Percentiles rank a stretch among this genome's conserved stretches.
Evolutionary conservation across 2,113 vertebrate genomes (phyloP).

Genomic region (Neogobius melanostomus): DNA sequence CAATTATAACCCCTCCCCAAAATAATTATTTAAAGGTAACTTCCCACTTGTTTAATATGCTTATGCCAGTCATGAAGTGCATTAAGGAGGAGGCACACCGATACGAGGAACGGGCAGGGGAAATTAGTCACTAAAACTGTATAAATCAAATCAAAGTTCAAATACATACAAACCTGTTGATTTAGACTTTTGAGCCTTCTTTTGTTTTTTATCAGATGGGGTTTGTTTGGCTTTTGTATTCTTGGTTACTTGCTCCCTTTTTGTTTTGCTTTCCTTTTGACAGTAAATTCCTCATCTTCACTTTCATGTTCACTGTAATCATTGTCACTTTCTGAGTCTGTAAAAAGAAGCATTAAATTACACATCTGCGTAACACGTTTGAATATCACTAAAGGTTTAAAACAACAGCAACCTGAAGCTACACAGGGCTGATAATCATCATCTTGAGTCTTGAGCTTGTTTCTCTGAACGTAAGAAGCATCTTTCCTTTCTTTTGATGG

Average conservation of each 20-base stretch:
- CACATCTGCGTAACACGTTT: neutral
- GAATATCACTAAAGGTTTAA: neutral
- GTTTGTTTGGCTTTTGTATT: conserved; percentile 26
- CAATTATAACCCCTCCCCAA: neutral
- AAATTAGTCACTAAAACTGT: too few species aligned
- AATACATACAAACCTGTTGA: conserved; percentile 43
- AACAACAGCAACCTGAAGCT: conserved; percentile 59
- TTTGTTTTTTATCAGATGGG: conserved; percentile 64
- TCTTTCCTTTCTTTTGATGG: conserved; percentile 52
- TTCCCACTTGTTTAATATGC: too few species aligned
- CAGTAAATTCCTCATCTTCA: conserved; percentile 77
- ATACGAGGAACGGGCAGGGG: too few species aligned
- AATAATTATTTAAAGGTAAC: neutral
- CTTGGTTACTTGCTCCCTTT: conserved; percentile 48
- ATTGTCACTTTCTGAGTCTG: conserved; percentile 75
- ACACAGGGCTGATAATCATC: conserved; percentile 69
- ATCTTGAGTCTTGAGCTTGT: conserved; percentile 47
- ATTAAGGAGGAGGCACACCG: too few species aligned
- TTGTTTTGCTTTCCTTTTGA: conserved; percentile 60
- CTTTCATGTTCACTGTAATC: conserved; percentile 75
- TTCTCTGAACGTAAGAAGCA: conserved; percentile 38
- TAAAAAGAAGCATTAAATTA: conserved; percentile 2
- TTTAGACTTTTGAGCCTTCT: conserved; percentile 56
- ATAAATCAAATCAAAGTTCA: neutral
- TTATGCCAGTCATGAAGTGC: too few species aligned